Base-by-base conservation (phyloP, 2,888 invertebrate species). In the Ennomos erosarius region DNA sequence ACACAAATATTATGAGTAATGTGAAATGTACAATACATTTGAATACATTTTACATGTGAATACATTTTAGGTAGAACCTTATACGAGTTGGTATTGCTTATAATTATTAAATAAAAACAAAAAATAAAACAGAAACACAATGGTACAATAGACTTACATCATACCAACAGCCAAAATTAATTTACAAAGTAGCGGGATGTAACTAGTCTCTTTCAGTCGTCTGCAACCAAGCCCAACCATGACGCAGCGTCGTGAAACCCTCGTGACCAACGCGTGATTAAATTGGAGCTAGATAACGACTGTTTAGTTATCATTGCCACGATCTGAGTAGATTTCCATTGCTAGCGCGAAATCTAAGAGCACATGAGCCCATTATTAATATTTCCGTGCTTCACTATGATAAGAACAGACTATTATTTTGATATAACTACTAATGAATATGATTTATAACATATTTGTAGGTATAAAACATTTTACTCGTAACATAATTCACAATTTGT, bases 251-350 rank as follows among this genome's bases (percentile, higher is more conserved):
- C 67, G 63, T 62, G 67, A 64, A 50, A 61, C 69, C 69, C 64
- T 63, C 65, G 65, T 62, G 62, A 39, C 11, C 55, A 37, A 34
- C 9, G 56, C 63, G 51, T 69, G 68, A 60, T 60, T 53, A 35
- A 38, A 47, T 47, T 47, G 39, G 43, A 47, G 46, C 52, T 9
- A 59, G 64, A 68, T 69, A 65, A 64, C 62, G 58, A 60, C 49
- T 54, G 16, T 62, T 60, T 55, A 44, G 36, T 49, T 72, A 75
- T 76, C 74, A 68, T 48, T 74, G 71, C 74, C 72, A 68, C 53
- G 59, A 74, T 73, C 63, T 70, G 43, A 47, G 71, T 76, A 76
- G 55, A 61, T 76, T 79, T 79, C 78, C 76, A 62, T 63, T 50
- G 45, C 44, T n/a, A 45, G 34, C 62, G 48, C 64, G 49, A 61